Conservation (phyloP, 1,140 invertebrate genomes). For the Sitophilus oryzae region DNA sequence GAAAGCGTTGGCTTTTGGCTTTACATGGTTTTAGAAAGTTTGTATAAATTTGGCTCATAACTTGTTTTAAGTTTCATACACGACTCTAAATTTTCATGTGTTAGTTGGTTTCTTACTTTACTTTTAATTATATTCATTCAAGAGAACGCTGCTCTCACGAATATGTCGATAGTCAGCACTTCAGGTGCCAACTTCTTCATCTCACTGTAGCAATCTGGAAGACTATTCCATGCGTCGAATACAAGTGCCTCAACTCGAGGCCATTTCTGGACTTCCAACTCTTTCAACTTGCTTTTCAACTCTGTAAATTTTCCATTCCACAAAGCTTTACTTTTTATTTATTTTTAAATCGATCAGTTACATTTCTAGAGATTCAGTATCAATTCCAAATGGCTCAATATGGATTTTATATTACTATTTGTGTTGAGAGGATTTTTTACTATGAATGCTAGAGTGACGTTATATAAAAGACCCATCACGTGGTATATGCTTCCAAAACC, state of each 20-base stretch:
- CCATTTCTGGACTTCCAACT: conserved; percentile 32
- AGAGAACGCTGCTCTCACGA: conserved; percentile 33
- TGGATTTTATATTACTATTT: conserved; percentile 30
- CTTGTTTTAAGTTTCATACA: conserved; percentile 33
- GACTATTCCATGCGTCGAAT: conserved; percentile 34
- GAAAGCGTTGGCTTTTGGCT: no score
- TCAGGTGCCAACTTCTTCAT: conserved; percentile 34
- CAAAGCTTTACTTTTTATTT: conserved; percentile 30
- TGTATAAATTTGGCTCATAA: conserved; percentile 28
- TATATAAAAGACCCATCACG: no score
- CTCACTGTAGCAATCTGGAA: conserved; percentile 32
- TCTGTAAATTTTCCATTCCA: conserved; percentile 25
- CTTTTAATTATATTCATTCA: conserved; percentile 34
- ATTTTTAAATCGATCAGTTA: conserved; percentile 36
- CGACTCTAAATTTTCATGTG: conserved; percentile 31
- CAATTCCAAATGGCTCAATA: conserved; percentile 32
- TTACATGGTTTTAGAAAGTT: no score
- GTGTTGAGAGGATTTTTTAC: conserved; percentile 36
- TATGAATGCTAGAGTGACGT: conserved; percentile 34
- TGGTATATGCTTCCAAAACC: no score
- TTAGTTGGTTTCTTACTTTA: conserved; percentile 36
- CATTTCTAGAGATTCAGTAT: conserved; percentile 33
- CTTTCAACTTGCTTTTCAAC: conserved; percentile 29
- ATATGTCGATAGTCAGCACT: conserved; percentile 32
- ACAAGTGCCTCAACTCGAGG: conserved; percentile 26